Evolutionary conservation across 2,113 vertebrate species (phyloP).

Genomic region (Istiophorus platypterus): DNA sequence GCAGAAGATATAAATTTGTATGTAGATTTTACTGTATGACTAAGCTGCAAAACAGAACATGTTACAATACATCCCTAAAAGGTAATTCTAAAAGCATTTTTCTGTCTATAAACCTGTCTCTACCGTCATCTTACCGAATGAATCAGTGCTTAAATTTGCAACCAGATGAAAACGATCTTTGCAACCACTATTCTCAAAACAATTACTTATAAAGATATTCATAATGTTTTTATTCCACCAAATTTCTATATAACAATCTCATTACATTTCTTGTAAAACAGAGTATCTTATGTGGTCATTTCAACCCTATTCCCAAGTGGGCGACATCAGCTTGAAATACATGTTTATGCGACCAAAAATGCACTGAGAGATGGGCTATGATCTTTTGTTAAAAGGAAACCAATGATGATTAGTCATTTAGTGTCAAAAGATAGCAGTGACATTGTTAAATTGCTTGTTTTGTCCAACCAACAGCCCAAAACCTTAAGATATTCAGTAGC

Average conservation of each 20-base stretch:
- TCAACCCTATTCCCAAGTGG: background rate
- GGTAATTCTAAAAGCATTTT: background rate
- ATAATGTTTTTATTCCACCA: background rate
- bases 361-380: too few species aligned
- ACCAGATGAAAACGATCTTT: background rate
- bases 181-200: background rate
- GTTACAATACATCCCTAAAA: background rate
- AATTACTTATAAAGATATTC: background rate
- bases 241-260: background rate
- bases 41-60: slow-evolving; percentile 15
- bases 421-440: background rate
- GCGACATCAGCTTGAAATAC: background rate
- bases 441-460: background rate
- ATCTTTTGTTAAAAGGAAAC: too few species aligned
- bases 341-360: background rate
- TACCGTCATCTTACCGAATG: background rate
- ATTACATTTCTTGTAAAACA: background rate
- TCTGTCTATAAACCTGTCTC: background rate
- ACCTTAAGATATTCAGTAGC: background rate
- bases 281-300: background rate
- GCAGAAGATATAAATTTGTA: slow-evolving; percentile 14
- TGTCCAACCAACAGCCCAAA: background rate
- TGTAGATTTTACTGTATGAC: slow-evolving; percentile 14
- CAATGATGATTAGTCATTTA: too few species aligned
- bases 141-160: background rate